phyloP scores from a whole-genome alignment of 1,140 invertebrate species.

The Bombus cullumanus region DNA sequence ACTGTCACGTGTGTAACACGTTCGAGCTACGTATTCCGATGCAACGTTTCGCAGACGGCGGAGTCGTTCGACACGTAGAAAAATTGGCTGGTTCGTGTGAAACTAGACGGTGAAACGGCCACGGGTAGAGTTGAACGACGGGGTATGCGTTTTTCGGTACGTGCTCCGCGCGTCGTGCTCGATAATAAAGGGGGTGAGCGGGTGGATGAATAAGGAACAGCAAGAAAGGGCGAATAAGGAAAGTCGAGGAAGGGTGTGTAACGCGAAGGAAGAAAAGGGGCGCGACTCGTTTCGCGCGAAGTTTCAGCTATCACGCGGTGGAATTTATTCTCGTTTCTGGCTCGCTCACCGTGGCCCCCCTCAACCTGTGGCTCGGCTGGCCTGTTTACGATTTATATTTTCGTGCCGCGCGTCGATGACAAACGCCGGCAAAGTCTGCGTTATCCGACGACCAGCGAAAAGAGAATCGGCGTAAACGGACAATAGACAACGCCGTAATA shows the following conservation, averaged over 20 bases:
- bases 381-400: conserved; percentile 69
- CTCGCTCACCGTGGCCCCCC: not conserved
- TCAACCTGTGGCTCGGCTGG: conserved; percentile 65
- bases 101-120: conserved; percentile 25
- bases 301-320: conserved; percentile 56
- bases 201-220: conserved; percentile 6
- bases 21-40: conserved; percentile 37
- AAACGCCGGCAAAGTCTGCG: conserved; percentile 41
- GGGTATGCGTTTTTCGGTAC: conserved; percentile 48
- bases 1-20: conserved; percentile 37
- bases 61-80: conserved; percentile 40
- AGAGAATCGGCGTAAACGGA: not conserved
- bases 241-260: not conserved
- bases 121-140: conserved; percentile 21
- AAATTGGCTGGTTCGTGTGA: conserved; percentile 36
- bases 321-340: conserved; percentile 64
- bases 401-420: conserved; percentile 56
- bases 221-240: not conserved
- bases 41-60: conserved; percentile 15
- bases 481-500: not conserved
- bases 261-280: conserved; percentile 10
- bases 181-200: conserved; percentile 44
- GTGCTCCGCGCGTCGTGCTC: conserved; percentile 34
- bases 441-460: not conserved
- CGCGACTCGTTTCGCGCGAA: conserved; percentile 40